Percentiles rank a stretch among this genome's conserved stretches.
Conservation (phyloP, 2,113 vertebrate species). For the Pedetes capensis region DNA sequence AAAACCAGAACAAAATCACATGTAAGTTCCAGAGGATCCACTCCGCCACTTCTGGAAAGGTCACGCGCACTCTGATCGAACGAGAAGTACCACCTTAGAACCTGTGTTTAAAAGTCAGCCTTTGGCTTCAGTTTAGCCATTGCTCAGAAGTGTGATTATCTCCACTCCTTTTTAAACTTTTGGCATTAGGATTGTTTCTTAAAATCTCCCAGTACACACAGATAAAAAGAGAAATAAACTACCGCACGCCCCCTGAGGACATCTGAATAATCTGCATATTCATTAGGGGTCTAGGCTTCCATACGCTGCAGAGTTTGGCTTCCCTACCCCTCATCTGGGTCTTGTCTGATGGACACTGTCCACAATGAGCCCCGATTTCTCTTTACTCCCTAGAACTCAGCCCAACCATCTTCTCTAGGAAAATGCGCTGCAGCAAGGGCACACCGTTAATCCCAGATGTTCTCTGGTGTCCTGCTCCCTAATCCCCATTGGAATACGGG, state of each 20-base stretch:
- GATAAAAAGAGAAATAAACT: not conserved
- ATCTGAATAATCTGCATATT: not conserved
- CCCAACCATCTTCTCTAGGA: constrained; percentile 71
- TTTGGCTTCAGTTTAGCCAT: not conserved
- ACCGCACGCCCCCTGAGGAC: not conserved
- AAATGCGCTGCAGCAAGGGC: constrained; percentile 74
- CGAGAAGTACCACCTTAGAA: not conserved
- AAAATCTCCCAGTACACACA: not conserved
- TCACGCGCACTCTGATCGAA: not conserved
- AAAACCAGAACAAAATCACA: not conserved
- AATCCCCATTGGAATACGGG: constrained; percentile 71
- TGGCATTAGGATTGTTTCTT: not conserved
- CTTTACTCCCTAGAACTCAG: constrained; percentile 69
- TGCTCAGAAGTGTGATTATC: not conserved
- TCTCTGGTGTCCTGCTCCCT: constrained; percentile 55
- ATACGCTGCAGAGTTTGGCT: not conserved
- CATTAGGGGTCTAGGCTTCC: not conserved
- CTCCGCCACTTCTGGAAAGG: not conserved
- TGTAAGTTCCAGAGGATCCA: not conserved
- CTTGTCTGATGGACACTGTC: constrained; percentile 65
- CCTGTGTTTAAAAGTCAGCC: not conserved
- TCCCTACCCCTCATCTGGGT: not conserved
- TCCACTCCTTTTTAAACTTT: not conserved
- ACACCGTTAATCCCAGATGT: constrained; percentile 73
- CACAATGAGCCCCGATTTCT: constrained; percentile 60